Conservation (phyloP, 2,888 invertebrate genomes). For the Ophioninae sp. region DNA sequence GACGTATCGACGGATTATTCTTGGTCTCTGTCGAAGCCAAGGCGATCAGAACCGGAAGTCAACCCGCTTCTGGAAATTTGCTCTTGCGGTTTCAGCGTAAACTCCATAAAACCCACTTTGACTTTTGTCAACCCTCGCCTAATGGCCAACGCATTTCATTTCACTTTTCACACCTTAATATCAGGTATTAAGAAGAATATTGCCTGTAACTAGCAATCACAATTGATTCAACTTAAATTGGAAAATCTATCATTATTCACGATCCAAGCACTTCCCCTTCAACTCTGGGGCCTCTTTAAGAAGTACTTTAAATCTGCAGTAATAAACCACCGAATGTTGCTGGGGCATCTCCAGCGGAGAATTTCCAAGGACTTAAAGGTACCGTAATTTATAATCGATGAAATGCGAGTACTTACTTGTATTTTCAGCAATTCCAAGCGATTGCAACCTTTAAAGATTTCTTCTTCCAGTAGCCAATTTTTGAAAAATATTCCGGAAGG, state of each 20-base stretch:
- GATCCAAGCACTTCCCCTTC: constrained; percentile 5
- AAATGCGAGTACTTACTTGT: background rate
- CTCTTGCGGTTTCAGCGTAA: background rate
- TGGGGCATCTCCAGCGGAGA: background rate
- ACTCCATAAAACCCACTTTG: background rate
- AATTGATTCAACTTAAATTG: background rate
- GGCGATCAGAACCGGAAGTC: background rate
- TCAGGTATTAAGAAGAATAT: background rate
- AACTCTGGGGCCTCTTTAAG: background rate
- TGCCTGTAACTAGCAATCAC: background rate
- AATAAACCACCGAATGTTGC: background rate
- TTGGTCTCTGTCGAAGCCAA: background rate
- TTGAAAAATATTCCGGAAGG: background rate
- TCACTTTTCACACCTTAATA: background rate
- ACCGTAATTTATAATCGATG: background rate
- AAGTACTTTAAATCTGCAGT: background rate
- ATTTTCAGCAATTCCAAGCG: background rate
- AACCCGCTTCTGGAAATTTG: background rate
- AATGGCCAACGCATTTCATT: background rate
- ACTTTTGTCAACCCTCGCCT: background rate
- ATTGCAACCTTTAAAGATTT: too few species aligned
- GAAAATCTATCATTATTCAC: constrained; percentile 7
- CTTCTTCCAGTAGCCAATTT: too few species aligned
- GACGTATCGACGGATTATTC: background rate
- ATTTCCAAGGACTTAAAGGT: background rate